Base-by-base conservation (phyloP, 53 echinoderm and acorn worm species). In the Mesocentrotus franciscanus region DNA sequence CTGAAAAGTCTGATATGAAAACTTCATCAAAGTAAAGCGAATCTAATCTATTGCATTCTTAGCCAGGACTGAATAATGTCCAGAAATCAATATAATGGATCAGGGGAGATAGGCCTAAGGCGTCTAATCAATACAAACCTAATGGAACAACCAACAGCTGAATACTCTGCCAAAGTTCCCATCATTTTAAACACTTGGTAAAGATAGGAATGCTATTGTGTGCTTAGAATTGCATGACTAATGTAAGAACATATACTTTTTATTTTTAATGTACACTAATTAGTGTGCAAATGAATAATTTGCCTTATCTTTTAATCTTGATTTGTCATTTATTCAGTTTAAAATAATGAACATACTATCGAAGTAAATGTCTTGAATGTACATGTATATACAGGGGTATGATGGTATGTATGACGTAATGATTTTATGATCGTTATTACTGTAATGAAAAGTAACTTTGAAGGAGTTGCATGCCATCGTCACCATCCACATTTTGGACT, bases 21-120 rank as follows among this genome's bases (percentile, higher is more conserved):
- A 16, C 81, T 79, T 15, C 9, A 36, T 30, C 10, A 33, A 26
- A 76, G 24, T n/a, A 71, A 71, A 74, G 29, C 12, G 32, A 29
- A 74, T 74, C 32, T 10, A 74, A 33, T 81, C 17, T 81, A 81
- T 87, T 26, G 27, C 20, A 87, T 87, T 87, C 87, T 87, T 87
- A 59, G 87, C 58, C 59, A 87, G 27, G 87, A 87, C 87, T 87
- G 87, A 58, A 87, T 87, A 87, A 87, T 87, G 27, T 29, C 4
- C 0, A 29, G 76, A 60, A 93, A 93, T 93, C 93, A 93, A 93
- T 93, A 81, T 61, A 93, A 81, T 93, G 93, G 93, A 79, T 93
- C 33, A 12, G 56, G 14, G 10, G 72, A 92, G 74, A 92, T 92
- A 92, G 15, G 13, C n/a, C n/a, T n/a, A n/a, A n/a, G n/a, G n/a